phyloP scores from a whole-genome alignment of 2,113 vertebrate genomes.

The Mungos mungo region DNA sequence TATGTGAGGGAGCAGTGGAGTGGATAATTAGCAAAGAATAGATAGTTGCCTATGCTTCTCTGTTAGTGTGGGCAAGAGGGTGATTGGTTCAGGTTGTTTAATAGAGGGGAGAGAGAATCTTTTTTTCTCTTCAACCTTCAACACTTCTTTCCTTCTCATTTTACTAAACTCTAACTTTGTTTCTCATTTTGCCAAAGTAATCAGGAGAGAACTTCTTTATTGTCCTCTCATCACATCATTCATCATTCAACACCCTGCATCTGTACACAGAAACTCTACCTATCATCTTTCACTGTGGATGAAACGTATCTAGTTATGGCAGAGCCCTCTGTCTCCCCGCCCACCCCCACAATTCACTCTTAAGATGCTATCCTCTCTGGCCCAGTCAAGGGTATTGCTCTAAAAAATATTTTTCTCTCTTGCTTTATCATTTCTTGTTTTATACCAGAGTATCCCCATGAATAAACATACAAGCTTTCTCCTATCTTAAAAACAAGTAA shows the following conservation, averaged over 20 bases:
- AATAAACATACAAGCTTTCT: neutral
- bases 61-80: neutral
- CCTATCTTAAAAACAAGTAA: neutral
- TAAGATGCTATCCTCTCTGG: neutral
- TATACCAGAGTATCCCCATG: neutral
- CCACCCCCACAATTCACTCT: accelerated
- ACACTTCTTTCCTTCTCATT: neutral
- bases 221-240: neutral
- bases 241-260: neutral
- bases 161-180: neutral
- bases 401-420: neutral
- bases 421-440: neutral
- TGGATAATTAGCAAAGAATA: constrained; percentile 61
- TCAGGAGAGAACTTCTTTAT: neutral
- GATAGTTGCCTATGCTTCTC: neutral
- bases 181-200: constrained; percentile 1
- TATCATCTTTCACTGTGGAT: neutral
- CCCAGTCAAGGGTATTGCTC: neutral
- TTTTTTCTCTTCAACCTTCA: neutral
- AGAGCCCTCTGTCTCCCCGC: accelerated
- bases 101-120: neutral
- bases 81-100: neutral
- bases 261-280: neutral
- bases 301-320: neutral
- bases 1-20: constrained; percentile 36